Base-by-base conservation (phyloP, 2,113 vertebrate species). In the Oryzias curvinotus region DNA sequence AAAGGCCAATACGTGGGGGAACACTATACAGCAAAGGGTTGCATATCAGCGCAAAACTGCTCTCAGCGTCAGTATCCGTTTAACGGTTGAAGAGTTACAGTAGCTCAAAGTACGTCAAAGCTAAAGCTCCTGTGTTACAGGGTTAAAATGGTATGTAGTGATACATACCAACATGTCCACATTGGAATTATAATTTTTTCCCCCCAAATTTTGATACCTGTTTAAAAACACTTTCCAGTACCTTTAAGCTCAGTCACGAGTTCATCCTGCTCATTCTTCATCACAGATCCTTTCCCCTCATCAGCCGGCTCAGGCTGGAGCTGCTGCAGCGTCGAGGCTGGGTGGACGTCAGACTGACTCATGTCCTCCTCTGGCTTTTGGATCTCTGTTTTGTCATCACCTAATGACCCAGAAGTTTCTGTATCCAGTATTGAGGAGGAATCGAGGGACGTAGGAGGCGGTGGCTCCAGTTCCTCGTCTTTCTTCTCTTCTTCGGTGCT, bases 271-370 rank as follows among this genome's bases (percentile, higher is more conserved):
- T 49, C 46, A 36, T 75, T 28, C 17, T 23, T 23, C 55, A 52
- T 4, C 36, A 3, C 50, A 17, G 53, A 21, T 41, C 5, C 2
- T 3, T 3, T 49, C 63, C 46, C 65, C 1, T 4, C 12, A 52
- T 47, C 42, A 21, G 49, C 10, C 19, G 1, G 6, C 19, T 43
- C 23, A 0, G 16, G 0, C 18, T 21, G 36, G 1, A 12, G 43
- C 14, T 62, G 30, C 50, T 13, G 21, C 14, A 17, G 53, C 28
- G 44, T 21, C 56, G 62, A 68, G 3, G 30, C 1, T 2, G 57
- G 6, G 1, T 28, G 5, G 0, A 13, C 1, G 36, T 65, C 0
- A 0, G 45, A 10, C 10, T 1, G 10, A 10, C 10, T 36, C 10
- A 36, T 18, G 19, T 55, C 68, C 26, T 4, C 57, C 21, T 65